Conservation (phyloP, 2,797 vertebrate species). For the Bucorvus abyssinicus region DNA sequence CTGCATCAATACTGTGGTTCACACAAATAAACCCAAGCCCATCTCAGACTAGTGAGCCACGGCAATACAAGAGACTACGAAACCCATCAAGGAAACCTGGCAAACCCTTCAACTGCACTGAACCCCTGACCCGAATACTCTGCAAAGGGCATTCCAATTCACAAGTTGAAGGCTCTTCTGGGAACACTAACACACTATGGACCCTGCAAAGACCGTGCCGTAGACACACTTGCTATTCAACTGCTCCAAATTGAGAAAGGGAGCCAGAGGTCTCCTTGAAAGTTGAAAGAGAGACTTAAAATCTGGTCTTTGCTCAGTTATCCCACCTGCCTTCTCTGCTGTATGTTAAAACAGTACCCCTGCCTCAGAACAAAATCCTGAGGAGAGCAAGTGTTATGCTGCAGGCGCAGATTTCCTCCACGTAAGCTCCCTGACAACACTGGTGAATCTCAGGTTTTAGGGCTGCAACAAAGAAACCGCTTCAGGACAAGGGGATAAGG, state of each 20-base stretch:
- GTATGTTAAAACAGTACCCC: neutral
- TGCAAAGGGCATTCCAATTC: neutral
- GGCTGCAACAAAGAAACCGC: neutral
- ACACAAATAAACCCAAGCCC: neutral
- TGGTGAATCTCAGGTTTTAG: neutral
- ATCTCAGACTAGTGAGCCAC: neutral
- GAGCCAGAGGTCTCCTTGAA: neutral
- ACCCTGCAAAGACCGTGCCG: neutral
- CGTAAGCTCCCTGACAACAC: neutral
- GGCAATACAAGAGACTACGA: neutral
- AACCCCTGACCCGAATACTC: neutral
- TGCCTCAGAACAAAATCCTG: neutral
- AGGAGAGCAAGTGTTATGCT: neutral
- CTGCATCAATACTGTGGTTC: neutral
- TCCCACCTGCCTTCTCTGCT: neutral
- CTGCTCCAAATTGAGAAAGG: neutral
- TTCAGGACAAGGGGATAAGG: neutral
- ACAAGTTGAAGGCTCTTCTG: neutral
- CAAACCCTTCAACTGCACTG: neutral
- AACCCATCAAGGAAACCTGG: neutral
- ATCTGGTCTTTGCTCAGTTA: neutral
- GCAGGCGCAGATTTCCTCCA: neutral
- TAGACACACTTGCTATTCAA: neutral
- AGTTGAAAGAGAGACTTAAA: neutral
- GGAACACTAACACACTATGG: neutral